Base-by-base conservation (phyloP, 1,140 invertebrate species). In the Laupala kohalensis region DNA sequence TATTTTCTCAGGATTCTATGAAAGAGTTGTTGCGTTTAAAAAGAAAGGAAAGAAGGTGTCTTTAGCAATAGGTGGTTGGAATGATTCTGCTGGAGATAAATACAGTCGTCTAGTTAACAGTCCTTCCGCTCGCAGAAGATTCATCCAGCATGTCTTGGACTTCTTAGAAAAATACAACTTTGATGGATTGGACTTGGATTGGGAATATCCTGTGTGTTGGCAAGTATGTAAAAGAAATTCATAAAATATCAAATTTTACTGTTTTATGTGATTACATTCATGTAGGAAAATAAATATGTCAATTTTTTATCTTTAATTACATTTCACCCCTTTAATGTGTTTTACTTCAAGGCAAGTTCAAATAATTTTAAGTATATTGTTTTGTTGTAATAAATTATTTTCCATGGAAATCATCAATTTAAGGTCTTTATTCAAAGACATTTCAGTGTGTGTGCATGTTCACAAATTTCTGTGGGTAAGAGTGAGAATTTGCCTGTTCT, bases 121-220 rank as follows among this genome's bases (percentile, higher is more conserved):
- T 78, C 87, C 91, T 2, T 75, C 84, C 2, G 86, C 90, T 0
- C 84, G 92, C 28, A 81, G 80, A 2, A 86, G 86, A 62, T 96
- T 95, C 75, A 86, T 93, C 0, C 81, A 84, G 0, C 89, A 94
- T 74, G 88, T 87, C 0, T 72, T 95, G 0, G 83, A 88, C 72
- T 94, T 95, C 75, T 80, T 95, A 23, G 85, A 91, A 68, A 90
- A 93, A 77, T 88, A 94, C 75, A 86, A 86, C n/a, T 95, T 95
- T 75, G 92, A 94, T 78, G 92, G 93, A 9, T 81, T 96, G 0
- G 93, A 95, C 79, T 80, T 95, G 26, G 93, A 95, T 78, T 96
- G 93, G 93, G 93, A 95, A 77, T 96, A 95, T 81, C 93, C 93
- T 1, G 92, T 90, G 73, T 96, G 93, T 78, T 95, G 93, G 92